Base-by-base conservation (phyloP, 2,888 invertebrate species). In the Boloria euphrosyne region DNA sequence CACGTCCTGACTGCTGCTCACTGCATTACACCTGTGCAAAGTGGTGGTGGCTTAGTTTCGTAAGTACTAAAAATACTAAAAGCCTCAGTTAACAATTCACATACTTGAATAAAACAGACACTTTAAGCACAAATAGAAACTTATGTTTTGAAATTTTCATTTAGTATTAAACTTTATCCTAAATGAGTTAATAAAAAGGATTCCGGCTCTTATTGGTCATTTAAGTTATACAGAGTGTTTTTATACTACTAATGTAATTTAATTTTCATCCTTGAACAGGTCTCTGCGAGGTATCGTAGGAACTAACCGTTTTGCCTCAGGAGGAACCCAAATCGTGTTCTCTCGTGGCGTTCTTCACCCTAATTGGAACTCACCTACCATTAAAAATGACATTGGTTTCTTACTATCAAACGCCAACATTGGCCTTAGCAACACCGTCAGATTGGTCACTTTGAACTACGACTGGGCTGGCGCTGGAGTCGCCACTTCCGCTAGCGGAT, bases 1-100 rank as follows among this genome's bases (percentile, higher is more conserved):
- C 77, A 76, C 17, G 76, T 88, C 2, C 75, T 89, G 14, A 89
- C 87, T 0, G 89, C 89, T 2, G 89, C 89, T 0, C 89, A 89
- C 60, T 89, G 89, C 67, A 81, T 88, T 58, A 79, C 54, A 0
- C 76, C 80, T 44, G 80, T 77, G 0, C 78, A 73, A 77, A 76
- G 75, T 22, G 78, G 79, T 1, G 67, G 75, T 1, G 76, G 83
- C 5, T 71, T 66, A 38, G 31, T 5, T 4, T 17, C 13, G 58
- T 47, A 47, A 47, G 47, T 38, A 17, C 17, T 18, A 10, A 38
- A 38, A 38, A 38, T 38, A 2, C 2, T 38, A 10, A 7, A 10
- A 0, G 31, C 7, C 2, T 38, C 7, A 38, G 10, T 38, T 38
- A 2, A 38, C n/a, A n/a, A n/a, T n/a, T n/a, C n/a, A n/a, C n/a